Base-by-base conservation (phyloP, 2,113 vertebrate genomes). In the Mesitornis unicolor region DNA sequence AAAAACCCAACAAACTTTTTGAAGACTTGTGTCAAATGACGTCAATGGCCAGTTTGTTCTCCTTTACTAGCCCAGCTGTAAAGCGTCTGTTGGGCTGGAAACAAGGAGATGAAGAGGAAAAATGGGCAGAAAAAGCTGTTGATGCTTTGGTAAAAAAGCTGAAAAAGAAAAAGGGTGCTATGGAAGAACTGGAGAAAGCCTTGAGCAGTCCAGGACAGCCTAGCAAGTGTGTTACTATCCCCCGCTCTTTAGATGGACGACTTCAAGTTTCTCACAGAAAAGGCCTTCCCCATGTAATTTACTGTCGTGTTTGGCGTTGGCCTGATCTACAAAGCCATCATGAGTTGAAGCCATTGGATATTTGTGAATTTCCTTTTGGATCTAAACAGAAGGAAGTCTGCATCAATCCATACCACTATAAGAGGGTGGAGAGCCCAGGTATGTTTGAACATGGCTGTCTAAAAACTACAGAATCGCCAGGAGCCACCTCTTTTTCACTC, bases 341-440 rank as follows among this genome's bases (percentile, higher is more conserved):
- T 2, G 99, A 99, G 98, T 98, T 99, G 88, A 99, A 99, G 91
- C 99, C 99, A 8, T 98, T 99, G 98, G 99, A 99, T 97, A 98
- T 99, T 94, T 99, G 99, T 96, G 99, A 99, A 96, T 99, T 99
- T 98, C 99, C 99, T 31, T 99, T 99, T 93, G 99, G 99, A 95
- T 99, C 99, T 88, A 99, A 99, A 87, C 99, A 99, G 98, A 99
- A 99, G 98, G 99, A 99, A 98, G 99, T 99, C 92, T 99, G 99
- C 98, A 99, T 99, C 97, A 99, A 99, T 97, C 99, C 99, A 6
- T 99, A 99, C 98, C 99, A 99, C 98, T 99, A 99, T 97, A 99
- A 99, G 96, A 98, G 99, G 95, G 99, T 99, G 93, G 99, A 99
- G 95, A 99, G 99, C 98, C 99, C 99, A 96, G 99, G 99, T 99